Percentiles rank a stretch among this genome's conserved stretches.
These are phyloP conservation scores for Scaptomyza polygonia DNA, from an alignment of 2,888 invertebrate genomes.

Conservation along the genomic window DNA sequence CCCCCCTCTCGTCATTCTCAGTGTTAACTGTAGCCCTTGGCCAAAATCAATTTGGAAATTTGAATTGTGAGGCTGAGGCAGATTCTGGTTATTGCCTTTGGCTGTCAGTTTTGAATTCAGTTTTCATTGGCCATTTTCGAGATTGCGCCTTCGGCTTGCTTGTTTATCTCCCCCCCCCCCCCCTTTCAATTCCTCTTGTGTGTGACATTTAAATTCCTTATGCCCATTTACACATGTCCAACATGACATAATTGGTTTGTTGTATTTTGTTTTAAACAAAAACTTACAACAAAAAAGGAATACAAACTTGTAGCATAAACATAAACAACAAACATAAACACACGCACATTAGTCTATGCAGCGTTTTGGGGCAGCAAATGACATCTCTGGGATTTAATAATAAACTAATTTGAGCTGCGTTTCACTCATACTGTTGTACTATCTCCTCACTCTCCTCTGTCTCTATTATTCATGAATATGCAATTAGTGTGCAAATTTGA, in stretches of 20 bases:
- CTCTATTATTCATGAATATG: conserved; percentile 77
- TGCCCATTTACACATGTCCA: conserved; percentile 74
- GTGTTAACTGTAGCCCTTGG: conserved; percentile 7
- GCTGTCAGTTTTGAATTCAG: conserved; percentile 64
- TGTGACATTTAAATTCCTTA: conserved; percentile 26
- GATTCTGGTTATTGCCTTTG: conserved; percentile 17
- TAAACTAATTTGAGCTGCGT: conserved; percentile 64
- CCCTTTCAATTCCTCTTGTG: conserved; percentile 1
- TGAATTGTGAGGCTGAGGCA: conserved; percentile 16
- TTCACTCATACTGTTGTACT: conserved; percentile 13
- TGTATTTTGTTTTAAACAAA: conserved; percentile 30
- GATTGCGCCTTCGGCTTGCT: conserved; percentile 26
- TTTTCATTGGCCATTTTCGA: conserved; percentile 60
- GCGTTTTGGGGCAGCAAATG: conserved; percentile 60
- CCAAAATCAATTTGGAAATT: conserved; percentile 75
- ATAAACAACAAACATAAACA: conserved; percentile 44
- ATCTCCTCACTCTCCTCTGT: conserved; percentile 10
- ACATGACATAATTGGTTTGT: conserved; percentile 72
- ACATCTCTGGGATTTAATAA: conserved; percentile 78
- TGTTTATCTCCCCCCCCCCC: not conserved
- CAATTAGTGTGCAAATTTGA: conserved; percentile 78
- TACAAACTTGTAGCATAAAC: conserved; percentile 42
- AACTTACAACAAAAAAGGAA: conserved; percentile 53
- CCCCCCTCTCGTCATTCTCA: not conserved
- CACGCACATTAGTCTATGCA: conserved; percentile 9